phyloP scores from a whole-genome alignment of 2,113 vertebrate species.

The Thunnus maccoyii region DNA sequence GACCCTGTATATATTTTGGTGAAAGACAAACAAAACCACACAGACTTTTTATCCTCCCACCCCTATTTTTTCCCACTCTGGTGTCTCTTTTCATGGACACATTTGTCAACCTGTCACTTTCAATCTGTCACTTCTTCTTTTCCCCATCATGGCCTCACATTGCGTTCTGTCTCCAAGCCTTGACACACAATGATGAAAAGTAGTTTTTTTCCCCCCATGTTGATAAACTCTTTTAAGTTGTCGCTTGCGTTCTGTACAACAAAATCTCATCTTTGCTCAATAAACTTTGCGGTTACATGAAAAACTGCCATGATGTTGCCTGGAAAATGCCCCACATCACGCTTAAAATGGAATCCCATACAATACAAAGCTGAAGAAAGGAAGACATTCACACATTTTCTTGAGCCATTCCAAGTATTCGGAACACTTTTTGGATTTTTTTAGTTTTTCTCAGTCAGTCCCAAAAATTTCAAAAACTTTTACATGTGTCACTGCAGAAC shows the following conservation, averaged over 20 bases:
- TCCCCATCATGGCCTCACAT: constrained; percentile 71
- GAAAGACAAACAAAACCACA: constrained; percentile 52
- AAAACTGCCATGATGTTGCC: neutral
- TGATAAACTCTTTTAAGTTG: constrained; percentile 62
- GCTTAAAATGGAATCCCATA: neutral
- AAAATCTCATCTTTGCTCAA: constrained; percentile 30
- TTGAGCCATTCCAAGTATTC: too few relatives aligned
- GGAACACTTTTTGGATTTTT: too few relatives aligned
- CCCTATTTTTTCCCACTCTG: constrained; percentile 48
- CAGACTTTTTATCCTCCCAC: constrained; percentile 66
- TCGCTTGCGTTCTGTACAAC: constrained; percentile 37
- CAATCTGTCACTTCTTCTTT: constrained; percentile 80
- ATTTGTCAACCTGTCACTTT: constrained; percentile 86
- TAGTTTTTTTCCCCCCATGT: constrained; percentile 23
- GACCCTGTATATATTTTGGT: constrained; percentile 21
- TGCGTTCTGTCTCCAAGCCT: constrained; percentile 69
- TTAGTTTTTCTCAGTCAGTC: too few relatives aligned
- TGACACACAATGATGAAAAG: constrained; percentile 79
- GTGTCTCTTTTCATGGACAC: constrained; percentile 81
- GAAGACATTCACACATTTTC: too few relatives aligned
- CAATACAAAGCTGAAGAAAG: neutral
- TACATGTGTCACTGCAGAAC: too few relatives aligned
- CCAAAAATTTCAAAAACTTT: too few relatives aligned
- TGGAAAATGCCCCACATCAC: neutral
- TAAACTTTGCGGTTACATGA: constrained; percentile 21